Base-by-base conservation (phyloP, 2,797 vertebrate species). In the Neosilurus mollespiculum region DNA sequence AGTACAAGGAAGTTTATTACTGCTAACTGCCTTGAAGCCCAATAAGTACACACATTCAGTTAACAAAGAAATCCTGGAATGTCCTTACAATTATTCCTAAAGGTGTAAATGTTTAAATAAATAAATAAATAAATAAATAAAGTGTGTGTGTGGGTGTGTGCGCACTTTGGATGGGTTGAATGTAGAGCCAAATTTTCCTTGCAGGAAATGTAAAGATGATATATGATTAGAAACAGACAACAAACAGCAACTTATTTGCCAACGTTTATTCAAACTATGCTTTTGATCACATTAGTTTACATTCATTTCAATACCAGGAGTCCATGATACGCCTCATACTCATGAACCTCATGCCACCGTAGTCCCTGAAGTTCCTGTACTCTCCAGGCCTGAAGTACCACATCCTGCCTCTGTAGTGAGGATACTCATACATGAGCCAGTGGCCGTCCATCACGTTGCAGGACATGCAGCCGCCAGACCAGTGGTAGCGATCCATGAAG, bases 331-430 rank as follows among this genome's bases (percentile, higher is more conserved):
- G 79, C 43, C 80, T 85, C 79, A 85, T 81, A 64, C 79, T 85
- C 84, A 85, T 81, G 72, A 85, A 85, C 65, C 37, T 81, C 84
- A 85, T 85, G 79, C 80, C 73, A 12, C 64, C 71, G 54, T 61
- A 85, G 37, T 81, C 72, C 20, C 37, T 85, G 71, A 80, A 85
- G 72, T 4, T 81, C 71, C 83, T 80, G 70, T 84, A 80, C 83
- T 84, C 83, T 81, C 83, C 83, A n/a, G 83, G 78, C 67, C 69
- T 64, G 78, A 84, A 84, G 78, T 84, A 80, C 83, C 83, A 84
- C 83, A 84, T 84, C 54, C 61, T 84, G 69, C 83, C 78, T 58
- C 78, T 80, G 69, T 65, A 80, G 59, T 84, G 58, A 7, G 83
- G 78, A 56, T 79, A 16, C 61, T 84, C 78, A 20, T 84, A 84